phyloP scores from a whole-genome alignment of 2,113 vertebrate species.

The Pungitius pungitius region DNA sequence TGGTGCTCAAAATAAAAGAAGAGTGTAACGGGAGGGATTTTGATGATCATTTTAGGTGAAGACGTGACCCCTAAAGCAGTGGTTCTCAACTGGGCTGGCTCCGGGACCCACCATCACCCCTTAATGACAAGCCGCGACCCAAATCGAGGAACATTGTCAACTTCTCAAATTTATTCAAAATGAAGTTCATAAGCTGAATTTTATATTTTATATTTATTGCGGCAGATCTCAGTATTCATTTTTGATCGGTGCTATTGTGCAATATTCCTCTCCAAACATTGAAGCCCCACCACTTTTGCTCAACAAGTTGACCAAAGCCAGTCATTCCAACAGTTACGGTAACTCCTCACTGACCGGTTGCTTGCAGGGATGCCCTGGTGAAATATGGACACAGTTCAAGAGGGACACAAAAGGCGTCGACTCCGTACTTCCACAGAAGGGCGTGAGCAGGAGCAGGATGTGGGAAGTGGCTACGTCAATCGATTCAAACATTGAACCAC shows the following conservation, averaged over 20 bases:
- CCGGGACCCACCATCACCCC: no score
- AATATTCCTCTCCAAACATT: constrained; percentile 2
- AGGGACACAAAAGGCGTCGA: constrained; percentile 33
- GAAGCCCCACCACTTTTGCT: background rate
- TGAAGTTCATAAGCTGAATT: no score
- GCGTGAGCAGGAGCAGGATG: constrained; percentile 8
- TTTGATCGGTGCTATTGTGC: background rate
- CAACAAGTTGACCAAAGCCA: background rate
- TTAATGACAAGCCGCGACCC: no score
- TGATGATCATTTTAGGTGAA: no score
- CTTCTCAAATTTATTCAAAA: no score
- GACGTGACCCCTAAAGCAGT: no score
- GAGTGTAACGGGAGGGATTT: no score
- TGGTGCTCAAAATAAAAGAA: no score
- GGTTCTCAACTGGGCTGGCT: no score
- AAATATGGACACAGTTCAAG: constrained; percentile 34
- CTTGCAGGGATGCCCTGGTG: constrained; percentile 14
- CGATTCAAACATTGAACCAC: background rate
- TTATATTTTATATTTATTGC: background rate
- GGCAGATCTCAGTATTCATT: background rate
- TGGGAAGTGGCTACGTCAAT: background rate
- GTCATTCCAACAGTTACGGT: background rate
- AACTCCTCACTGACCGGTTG: background rate
- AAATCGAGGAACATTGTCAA: no score
- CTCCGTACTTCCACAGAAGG: constrained; percentile 17